Base-by-base conservation (phyloP, 2,888 invertebrate genomes). In the Rotaria sp. region DNA sequence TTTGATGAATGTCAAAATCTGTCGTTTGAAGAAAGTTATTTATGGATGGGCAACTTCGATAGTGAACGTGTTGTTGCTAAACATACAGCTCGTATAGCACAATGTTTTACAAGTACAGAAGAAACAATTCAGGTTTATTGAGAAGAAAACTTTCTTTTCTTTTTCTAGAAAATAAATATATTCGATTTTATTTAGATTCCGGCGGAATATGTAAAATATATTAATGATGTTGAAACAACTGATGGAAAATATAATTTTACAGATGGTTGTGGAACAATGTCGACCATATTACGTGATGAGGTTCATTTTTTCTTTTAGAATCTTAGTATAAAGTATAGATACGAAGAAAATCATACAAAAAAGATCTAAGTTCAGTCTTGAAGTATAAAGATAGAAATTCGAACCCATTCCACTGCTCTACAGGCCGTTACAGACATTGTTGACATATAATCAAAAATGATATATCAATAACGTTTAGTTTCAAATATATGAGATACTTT, bases 11-110 rank as follows among this genome's bases (percentile, higher is more conserved):
- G 11, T 24, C 18, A 26, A 75, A 75, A 75, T 41, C 41, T 75
- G 24, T 75, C 75, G 24, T 75, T 75, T 75, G 38, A 75, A 21
- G 75, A 75, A 38, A 38, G 13, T 41, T 75, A 75, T 75, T 24
- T 75, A 41, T 75, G 75, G 75, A 75, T 75, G 75, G 75, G 75
- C 24, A 38, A 75, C 41, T 75, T 75, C 24, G 41, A 75, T 75
- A 21, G 41, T 41, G 75, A 75, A 75, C 75, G 75, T 41, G 75
- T 75, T 75, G 41, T 75, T 41, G 75, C 75, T 41, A 75, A 75
- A 75, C 41, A 75, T 75, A 75, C 75, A 75, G 38, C 75, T 41
- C 75, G 75, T 41, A 75, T 75, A 41, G 75, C 75, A 75, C 75
- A 75, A 75, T 75, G 75, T 41, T 75, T 75, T 75, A 75, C 75